These are phyloP conservation scores for Echinarachnius parma DNA, from an alignment of 53 echinoderm and acorn worm species.

Conservation along the genomic window DNA sequence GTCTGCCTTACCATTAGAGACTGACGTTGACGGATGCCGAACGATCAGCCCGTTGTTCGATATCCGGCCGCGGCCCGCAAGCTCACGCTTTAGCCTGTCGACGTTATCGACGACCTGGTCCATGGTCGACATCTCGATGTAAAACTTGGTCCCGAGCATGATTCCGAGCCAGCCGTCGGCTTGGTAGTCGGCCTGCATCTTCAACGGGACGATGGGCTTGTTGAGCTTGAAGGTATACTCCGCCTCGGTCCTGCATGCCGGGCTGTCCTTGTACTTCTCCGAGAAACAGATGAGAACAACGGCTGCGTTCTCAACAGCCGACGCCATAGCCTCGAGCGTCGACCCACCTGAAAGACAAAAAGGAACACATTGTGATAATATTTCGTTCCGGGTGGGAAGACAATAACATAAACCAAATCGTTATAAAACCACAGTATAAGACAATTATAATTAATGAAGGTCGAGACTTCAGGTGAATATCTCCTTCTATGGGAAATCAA, in stretches of 20 bases:
- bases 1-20: no score
- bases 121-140: slow-evolving; percentile 43
- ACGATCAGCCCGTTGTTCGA: neutral
- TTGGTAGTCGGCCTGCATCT: slow-evolving; percentile 60
- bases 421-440: no score
- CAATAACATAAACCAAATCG: no score
- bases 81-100: slow-evolving; percentile 51
- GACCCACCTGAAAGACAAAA: slow-evolving; percentile 50
- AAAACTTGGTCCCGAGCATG: slow-evolving; percentile 71
- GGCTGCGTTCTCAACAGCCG: slow-evolving; percentile 63
- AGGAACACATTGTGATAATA: neutral
- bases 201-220: slow-evolving; percentile 64
- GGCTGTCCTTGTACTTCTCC: slow-evolving; percentile 75
- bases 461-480: no score
- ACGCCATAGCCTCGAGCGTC: slow-evolving; percentile 70
- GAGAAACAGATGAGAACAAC: slow-evolving; percentile 72
- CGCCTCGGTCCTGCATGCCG: slow-evolving; percentile 80
- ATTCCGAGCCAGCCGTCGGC: slow-evolving; percentile 83
- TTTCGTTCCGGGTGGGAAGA: no score
- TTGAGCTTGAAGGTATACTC: slow-evolving; percentile 75
- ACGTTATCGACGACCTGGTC: slow-evolving; percentile 40
- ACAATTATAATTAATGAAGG: no score
- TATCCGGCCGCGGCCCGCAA: slow-evolving; percentile 53
- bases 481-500: no score
- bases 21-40: slow-evolving; percentile 9